Evolutionary conservation across 2,113 vertebrate species (phyloP), one percentile per base, ranked within the genome.

Genomic region (Procapra przewalskii): DNA sequence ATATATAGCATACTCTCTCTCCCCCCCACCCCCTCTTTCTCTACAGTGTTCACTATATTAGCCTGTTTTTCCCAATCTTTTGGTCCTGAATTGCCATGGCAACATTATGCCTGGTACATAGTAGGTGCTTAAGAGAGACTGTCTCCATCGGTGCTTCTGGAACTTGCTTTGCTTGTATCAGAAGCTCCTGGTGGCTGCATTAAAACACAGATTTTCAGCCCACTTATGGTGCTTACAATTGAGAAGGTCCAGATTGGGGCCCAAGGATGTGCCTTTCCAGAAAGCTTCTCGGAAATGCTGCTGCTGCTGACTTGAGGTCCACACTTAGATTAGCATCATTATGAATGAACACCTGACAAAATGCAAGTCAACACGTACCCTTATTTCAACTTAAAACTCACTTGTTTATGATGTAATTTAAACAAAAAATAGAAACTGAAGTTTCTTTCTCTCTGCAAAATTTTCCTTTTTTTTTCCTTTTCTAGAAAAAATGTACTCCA

Each of bases 1-100:
- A 27, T 25, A 31, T 21, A 71, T 6, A 36, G 64, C 10, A 11
- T 36, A 11, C n/a, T 36, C 9, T 36, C 17, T 14, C 16, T 3
- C 15, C 14, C 11, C 5, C 23, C 45, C 4, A 0, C 11, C 3
- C 14, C 29, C 59, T 1, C 13, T 17, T 3, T 33, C 4, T 59
- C 5, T 15, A 19, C 3, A 25, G 8, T 3, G 27, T 45, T 52
- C 1, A 33, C 4, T 2, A 1, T 1, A 3, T 19, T 55, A 27
- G 23, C 77, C 48, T n/a, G 25, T 40, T n/a, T 57, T 52, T 89
- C 64, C 31, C 43, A 25, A 43, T 19, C 15, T 8, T 15, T 67
- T 40, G 21, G 40, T 50, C 17, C 33, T 29, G 48, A 59, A 17
- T 27, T 54, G 71, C 50, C 59, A 23, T 23, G 48, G 90, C 27